phyloP scores from a whole-genome alignment of 1,140 invertebrate species.

The Zaprionus tsacasi region DNA sequence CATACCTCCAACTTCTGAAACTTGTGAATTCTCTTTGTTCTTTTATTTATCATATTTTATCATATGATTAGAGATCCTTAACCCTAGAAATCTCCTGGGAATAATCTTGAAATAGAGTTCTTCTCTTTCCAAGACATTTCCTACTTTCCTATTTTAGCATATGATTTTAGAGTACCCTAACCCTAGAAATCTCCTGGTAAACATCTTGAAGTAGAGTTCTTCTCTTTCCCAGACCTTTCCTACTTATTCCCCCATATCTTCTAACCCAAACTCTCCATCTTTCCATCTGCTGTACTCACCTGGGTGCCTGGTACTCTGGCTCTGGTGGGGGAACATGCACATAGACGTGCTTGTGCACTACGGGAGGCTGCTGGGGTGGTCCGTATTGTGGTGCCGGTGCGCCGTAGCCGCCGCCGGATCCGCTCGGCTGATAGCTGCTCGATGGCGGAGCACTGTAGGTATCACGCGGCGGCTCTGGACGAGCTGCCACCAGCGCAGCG shows the following conservation, averaged over 20 bases:
- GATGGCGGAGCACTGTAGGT: constrained; percentile 76
- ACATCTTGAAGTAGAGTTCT: background rate
- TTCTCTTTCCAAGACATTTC: background rate
- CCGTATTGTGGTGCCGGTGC: constrained; percentile 89
- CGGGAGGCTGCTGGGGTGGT: constrained; percentile 89
- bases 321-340: constrained; percentile 94
- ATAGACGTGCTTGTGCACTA: constrained; percentile 94
- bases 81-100: background rate
- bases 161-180: too few relatives aligned
- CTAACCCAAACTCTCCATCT: background rate
- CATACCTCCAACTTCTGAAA: too few relatives aligned
- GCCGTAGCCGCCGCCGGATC: constrained; percentile 75
- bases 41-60: too few relatives aligned
- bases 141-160: too few relatives aligned
- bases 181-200: too few relatives aligned
- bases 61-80: too few relatives aligned
- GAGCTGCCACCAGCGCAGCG: constrained; percentile 68
- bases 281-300: constrained; percentile 66
- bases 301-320: constrained; percentile 89
- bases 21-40: too few relatives aligned
- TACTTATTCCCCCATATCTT: background rate
- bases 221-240: background rate
- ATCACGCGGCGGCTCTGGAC: constrained; percentile 80
- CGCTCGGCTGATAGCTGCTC: constrained; percentile 74
- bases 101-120: background rate